phyloP scores from a whole-genome alignment of 2,888 invertebrate species.

The Nezara viridula region DNA sequence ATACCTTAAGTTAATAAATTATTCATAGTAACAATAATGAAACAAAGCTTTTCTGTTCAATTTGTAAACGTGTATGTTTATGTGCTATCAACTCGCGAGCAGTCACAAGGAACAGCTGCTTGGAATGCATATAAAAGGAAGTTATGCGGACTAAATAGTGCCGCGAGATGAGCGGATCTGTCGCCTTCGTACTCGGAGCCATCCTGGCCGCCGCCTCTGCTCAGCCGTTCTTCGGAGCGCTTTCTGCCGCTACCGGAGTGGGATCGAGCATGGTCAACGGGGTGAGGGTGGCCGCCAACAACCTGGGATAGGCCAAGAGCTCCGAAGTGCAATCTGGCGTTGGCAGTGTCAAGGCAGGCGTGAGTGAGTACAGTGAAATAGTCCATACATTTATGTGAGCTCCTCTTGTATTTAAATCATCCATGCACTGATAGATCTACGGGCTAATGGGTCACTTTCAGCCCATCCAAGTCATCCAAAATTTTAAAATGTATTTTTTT shows the following conservation, averaged over 20 bases:
- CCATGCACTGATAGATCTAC: too few species aligned
- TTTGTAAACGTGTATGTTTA: not conserved
- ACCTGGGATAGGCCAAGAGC: not conserved
- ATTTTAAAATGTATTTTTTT: too few species aligned
- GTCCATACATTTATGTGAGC: not conserved
- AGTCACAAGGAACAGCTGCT: not conserved
- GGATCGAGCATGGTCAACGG: not conserved
- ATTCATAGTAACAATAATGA: not conserved
- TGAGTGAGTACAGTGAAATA: not conserved
- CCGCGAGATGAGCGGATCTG: not conserved
- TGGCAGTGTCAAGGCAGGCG: not conserved
- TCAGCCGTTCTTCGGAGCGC: not conserved
- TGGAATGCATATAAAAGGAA: not conserved
- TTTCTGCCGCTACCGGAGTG: not conserved
- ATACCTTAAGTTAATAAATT: not conserved
- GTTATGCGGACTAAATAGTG: not conserved
- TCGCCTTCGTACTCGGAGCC: not conserved
- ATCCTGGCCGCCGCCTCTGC: not conserved
- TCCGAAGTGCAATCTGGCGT: not conserved
- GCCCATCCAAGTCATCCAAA: too few species aligned
- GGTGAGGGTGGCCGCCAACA: not conserved
- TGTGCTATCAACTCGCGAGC: not conserved
- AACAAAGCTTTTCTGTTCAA: not conserved
- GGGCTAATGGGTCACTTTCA: too few species aligned
- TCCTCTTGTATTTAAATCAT: too few species aligned